Evolutionary conservation across 2,113 vertebrate genomes (phyloP), one percentile per base, ranked within the genome.

Genomic region (Anolis carolinensis): DNA sequence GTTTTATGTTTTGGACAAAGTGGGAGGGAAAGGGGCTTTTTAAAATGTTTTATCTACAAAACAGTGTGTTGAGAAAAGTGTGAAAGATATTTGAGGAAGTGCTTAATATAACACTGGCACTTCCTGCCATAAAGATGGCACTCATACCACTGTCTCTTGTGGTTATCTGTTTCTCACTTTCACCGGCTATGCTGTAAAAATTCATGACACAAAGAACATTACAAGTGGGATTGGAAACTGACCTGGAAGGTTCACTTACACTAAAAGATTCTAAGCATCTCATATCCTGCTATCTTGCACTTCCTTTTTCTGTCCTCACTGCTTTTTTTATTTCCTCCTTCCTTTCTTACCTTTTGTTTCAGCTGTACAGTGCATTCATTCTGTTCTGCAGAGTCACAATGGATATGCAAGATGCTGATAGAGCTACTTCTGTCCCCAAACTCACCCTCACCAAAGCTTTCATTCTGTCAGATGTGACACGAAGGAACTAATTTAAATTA

Each of bases 11-110:
- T 55, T 13, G 63, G 62, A 34, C 0, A 32, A 1, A 0, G 9
- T 87, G 44, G 67, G 9, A 79, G 73, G 20, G 21, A 91, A 87
- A 88, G 63, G 78, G 70, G 1, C 0, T 70, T 3, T 77, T 84
- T 27, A 80, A 21, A 79, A 32, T 80, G 1, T 75, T 87, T 83
- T 86, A 1, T 1, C 88, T 92, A 85, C 4, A 0, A 3, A 25
- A 55, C 18, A 1, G 90, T 39, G 7, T 21, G 13, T 13, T 89
- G 88, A 52, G 0, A 3, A 83, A 25, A 16, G 36, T 78, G 27
- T 65, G 73, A 84, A 89, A 87, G 27, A 68, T 67, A 86, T 90
- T 80, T 75, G 79, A 83, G 30, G 9, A 75, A 65, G 11, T 70
- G 23, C 5, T 75, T 80, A 82, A 91, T 74, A 8, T 39, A n/a